These are phyloP conservation scores for Nipponia nippon DNA, from an alignment of 2,113 vertebrate genomes.

Conservation along the genomic window DNA sequence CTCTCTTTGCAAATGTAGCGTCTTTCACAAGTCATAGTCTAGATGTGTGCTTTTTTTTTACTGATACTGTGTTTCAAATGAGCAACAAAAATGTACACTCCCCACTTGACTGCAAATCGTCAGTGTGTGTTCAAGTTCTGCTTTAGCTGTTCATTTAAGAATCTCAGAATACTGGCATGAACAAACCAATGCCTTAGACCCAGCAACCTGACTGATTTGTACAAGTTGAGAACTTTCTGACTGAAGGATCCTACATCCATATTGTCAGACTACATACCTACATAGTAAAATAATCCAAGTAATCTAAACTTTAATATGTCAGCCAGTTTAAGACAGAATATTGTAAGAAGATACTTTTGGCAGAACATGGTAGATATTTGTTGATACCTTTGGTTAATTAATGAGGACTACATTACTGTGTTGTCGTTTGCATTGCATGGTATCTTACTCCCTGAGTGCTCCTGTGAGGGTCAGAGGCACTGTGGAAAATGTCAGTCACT, in stretches of 20 bases:
- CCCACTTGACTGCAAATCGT: background rate
- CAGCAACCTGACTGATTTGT: background rate
- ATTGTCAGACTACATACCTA: fast-evolving
- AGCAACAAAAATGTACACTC: background rate
- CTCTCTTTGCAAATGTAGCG: background rate
- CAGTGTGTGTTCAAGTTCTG: background rate
- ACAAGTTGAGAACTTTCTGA: background rate
- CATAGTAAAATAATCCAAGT: background rate
- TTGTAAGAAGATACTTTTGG: background rate
- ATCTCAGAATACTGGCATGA: background rate
- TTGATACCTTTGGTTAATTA: background rate
- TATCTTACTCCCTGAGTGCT: background rate
- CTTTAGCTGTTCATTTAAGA: background rate
- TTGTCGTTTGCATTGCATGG: background rate
- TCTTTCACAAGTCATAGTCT: background rate
- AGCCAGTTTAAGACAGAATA: background rate
- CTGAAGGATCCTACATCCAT: background rate
- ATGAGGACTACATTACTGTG: background rate
- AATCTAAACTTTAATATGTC: background rate
- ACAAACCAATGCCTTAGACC: background rate
- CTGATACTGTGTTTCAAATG: background rate
- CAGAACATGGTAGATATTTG: background rate
- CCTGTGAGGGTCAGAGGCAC: background rate
- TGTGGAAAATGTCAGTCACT: background rate
- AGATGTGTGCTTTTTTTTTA: background rate